A percentile compares a stretch with the other conserved stretches of the same genome.
Evolutionary conservation across 1,140 invertebrate genomes (phyloP).

Genomic region (Archegozetes longisetosus): DNA sequence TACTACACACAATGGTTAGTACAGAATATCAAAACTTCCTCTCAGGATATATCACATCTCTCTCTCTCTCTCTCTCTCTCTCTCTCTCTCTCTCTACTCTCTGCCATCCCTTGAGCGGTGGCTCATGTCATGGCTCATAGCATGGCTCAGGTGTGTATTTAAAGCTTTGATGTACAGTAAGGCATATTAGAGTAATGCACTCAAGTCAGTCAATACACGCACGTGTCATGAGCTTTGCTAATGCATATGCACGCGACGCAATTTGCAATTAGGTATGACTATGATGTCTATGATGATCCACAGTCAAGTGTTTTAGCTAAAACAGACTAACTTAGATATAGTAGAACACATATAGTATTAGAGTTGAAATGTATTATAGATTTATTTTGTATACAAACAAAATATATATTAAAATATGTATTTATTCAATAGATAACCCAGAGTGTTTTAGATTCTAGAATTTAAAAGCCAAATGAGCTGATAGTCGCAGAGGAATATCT

Average conservation of each 20-base stretch:
- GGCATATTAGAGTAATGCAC: neutral
- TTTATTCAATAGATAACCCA: no score
- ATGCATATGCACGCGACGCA: neutral
- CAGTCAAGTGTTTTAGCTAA: no score
- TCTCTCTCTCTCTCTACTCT: neutral
- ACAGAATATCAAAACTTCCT: neutral
- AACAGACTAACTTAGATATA: no score
- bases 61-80: neutral
- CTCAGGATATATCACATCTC: neutral
- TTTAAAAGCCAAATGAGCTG: no score
- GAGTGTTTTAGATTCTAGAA: no score
- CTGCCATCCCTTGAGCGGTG: neutral
- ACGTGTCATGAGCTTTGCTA: neutral
- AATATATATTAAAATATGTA: neutral
- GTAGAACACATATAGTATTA: no score
- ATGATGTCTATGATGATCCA: no score
- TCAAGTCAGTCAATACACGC: neutral
- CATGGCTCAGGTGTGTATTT: neutral
- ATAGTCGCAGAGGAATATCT: no score
- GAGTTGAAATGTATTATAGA: no score
- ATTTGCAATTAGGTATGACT: neutral
- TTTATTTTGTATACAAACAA: neutral
- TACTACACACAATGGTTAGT: no score
- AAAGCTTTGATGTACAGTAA: neutral
- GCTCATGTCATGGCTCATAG: neutral